A percentile compares a stretch with the other conserved stretches of the same genome.
Conservation (phyloP, 2,797 vertebrate species). For the Manis javanica region DNA sequence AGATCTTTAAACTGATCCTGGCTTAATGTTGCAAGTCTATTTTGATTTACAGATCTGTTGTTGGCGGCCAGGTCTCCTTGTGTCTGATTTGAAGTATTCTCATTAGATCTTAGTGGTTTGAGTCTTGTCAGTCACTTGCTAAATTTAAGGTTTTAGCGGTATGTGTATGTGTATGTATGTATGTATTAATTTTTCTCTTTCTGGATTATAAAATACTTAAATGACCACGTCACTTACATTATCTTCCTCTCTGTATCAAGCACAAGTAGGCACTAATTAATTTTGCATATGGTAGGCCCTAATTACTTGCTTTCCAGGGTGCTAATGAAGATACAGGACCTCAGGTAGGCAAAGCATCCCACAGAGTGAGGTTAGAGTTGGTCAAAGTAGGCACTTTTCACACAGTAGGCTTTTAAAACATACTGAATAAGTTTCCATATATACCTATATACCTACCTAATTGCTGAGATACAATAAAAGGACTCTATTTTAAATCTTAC, state of each 20-base stretch:
- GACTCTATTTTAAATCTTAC: background rate
- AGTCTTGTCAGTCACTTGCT: slow-evolving; percentile 49
- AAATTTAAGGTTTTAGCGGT: slow-evolving; percentile 37
- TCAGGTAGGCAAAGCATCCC: background rate
- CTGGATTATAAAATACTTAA: slow-evolving; percentile 35
- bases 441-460: background rate
- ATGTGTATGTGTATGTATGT: background rate
- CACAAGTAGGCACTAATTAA: background rate
- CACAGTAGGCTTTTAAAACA: background rate
- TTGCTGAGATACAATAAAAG: slow-evolving; percentile 30
- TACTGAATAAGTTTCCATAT: slow-evolving; percentile 2
- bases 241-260: background rate
- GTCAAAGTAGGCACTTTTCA: background rate
- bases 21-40: slow-evolving; percentile 24
- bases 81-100: slow-evolving; percentile 56
- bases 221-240: background rate
- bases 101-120: slow-evolving; percentile 39
- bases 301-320: slow-evolving; percentile 45
- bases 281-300: background rate
- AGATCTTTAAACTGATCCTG: background rate
- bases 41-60: slow-evolving; percentile 33
- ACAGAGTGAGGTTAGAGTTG: background rate
- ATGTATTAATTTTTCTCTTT: background rate
- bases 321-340: slow-evolving; percentile 20
- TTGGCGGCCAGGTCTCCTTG: background rate